Evolutionary conservation across 23 tunicate genomes (phyloP), one percentile per base, ranked within the genome.

Genomic region (Ascidia mentula): DNA sequence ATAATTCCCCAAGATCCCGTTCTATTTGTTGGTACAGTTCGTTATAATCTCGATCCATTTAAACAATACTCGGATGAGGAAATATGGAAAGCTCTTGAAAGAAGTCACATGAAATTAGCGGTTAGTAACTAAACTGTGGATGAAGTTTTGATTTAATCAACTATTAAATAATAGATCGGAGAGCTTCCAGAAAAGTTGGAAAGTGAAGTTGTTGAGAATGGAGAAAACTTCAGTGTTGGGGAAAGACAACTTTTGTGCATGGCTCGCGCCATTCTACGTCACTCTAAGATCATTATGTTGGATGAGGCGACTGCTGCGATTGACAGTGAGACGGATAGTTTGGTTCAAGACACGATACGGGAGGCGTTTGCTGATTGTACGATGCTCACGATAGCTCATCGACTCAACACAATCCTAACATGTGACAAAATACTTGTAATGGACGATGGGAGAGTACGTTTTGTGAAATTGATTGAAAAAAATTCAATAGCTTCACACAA

Each of bases 1-100:
- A 88, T 92, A 72, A 92, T 94, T 69, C 98, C 98, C 39, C 98
- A 94, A 75, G 98, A 94, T 72, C 93, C 98, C 17, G 89, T 89
- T 1, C 72, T 94, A 13, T 94, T 94, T 77, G 86, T 89, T 34
- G 98, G 93, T 24, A 89, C 94, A 7, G 85, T 94, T 71, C 98
- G 98, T 35, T 85, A 88, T 59, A 94, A 94, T 53, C 79, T 94
- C 28, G 98, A 94, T 77, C 98, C 98, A 5, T 94, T 94, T 70
- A 38, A 71, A 34, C 81, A 84, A 76, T 94, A 94, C 84, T 84
- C 90, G 31, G 98, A 94, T 60, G 81, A 80, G 34, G 95, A 94
- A 42, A 69, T 94, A 0, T 94, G 98, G 98, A 76, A 40, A 59
- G 98, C 98, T n/a, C 45, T 94, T 30, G 95, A 94, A 60, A 76